These are phyloP conservation scores for Emberiza fucata DNA, from an alignment of 2,113 vertebrate species.

Conservation along the genomic window DNA sequence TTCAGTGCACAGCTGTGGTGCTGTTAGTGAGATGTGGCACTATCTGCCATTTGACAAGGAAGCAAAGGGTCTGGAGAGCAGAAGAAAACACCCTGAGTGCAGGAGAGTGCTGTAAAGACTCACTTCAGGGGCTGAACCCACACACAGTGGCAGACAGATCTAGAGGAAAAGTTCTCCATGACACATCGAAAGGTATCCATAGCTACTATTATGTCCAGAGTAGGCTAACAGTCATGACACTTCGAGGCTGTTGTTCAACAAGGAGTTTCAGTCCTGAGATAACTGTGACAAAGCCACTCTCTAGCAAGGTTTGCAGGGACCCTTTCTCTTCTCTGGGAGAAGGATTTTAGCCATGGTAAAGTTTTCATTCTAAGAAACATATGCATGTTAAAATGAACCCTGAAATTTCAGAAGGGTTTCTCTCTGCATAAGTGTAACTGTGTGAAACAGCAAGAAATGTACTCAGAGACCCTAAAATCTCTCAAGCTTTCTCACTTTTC, in stretches of 20 bases:
- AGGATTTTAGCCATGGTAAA: neutral
- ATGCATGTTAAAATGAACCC: neutral
- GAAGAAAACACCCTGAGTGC: neutral
- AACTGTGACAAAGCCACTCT: neutral
- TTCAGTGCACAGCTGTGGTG: neutral
- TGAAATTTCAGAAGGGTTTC: neutral
- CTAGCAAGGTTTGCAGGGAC: neutral
- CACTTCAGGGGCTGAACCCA: neutral
- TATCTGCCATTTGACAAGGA: neutral
- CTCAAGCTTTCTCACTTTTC: constrained; percentile 13
- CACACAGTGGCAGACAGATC: neutral
- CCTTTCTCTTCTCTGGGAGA: neutral
- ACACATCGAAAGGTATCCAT: neutral
- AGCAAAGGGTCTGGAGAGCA: neutral
- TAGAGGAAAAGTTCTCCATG: neutral
- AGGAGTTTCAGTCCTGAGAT: neutral
- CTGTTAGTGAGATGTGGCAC: neutral
- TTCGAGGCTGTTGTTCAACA: neutral
- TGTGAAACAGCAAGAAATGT: neutral
- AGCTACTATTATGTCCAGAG: neutral
- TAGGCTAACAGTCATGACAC: neutral
- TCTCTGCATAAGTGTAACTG: neutral
- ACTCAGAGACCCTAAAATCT: neutral
- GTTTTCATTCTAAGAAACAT: neutral
- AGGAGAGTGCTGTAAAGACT: neutral